Percentiles rank a stretch among this genome's conserved stretches.
phyloP scores from a whole-genome alignment of 2,113 vertebrate genomes.

The Nothocercus nigrocapillus region DNA sequence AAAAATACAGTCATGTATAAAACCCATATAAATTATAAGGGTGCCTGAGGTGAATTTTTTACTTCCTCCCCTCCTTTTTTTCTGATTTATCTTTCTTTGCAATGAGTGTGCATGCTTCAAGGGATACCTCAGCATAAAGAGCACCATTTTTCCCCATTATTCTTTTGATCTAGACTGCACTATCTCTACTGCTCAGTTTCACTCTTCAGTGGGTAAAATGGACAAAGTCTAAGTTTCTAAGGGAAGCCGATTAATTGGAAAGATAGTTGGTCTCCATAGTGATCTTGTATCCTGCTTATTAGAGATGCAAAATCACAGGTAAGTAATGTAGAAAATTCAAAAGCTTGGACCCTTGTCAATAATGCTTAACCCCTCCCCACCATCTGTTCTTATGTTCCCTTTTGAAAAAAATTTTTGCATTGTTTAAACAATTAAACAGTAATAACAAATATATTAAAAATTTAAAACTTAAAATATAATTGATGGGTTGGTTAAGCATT shows the following conservation, averaged over 20 bases:
- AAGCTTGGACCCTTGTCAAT: background rate
- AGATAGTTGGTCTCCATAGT: conserved; percentile 34
- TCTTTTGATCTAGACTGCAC: background rate
- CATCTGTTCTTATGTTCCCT: rapidly evolving
- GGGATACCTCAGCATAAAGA: background rate
- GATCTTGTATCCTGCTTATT: background rate
- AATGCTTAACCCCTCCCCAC: background rate
- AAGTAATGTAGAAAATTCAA: conserved; percentile 23
- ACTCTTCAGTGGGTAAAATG: background rate
- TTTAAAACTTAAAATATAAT: background rate
- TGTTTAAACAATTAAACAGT: background rate
- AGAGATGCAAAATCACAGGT: background rate
- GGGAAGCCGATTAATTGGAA: conserved; percentile 9
- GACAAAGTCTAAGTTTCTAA: conserved; percentile 13
- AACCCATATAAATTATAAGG: background rate
- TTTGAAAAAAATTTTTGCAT: background rate
- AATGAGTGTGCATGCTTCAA: conserved; percentile 36
- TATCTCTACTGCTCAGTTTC: background rate
- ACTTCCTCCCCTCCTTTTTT: background rate
- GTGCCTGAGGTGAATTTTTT: conserved; percentile 32
- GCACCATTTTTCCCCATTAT: conserved; percentile 10
- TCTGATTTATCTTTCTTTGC: conserved; percentile 52
- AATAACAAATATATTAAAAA: background rate
- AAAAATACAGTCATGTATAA: conserved; percentile 33
- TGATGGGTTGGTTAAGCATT: background rate